Conservation (phyloP, 2,888 invertebrate species). For the Monochamus alternatus region DNA sequence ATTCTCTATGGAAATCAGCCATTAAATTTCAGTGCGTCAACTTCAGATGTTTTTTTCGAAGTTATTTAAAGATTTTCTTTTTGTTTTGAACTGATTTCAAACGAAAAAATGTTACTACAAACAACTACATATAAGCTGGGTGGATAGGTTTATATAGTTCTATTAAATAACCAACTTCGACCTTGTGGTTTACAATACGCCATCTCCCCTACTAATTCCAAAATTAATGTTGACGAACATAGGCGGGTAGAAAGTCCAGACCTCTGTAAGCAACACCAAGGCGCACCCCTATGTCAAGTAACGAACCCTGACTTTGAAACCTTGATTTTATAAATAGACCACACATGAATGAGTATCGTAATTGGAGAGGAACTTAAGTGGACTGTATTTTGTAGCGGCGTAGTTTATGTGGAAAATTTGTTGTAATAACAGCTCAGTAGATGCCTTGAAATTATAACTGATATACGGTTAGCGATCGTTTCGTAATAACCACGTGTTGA, state of each 20-base stretch:
- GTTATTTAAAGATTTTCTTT: too few species aligned
- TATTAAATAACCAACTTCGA: too few species aligned
- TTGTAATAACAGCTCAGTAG: slow-evolving; percentile 11
- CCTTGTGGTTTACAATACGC: too few species aligned
- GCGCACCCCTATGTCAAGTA: slow-evolving; percentile 22
- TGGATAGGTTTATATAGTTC: too few species aligned
- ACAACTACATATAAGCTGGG: too few species aligned
- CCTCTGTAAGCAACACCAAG: slow-evolving; percentile 1
- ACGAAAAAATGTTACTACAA: too few species aligned
- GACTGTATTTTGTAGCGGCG: slow-evolving; percentile 30
- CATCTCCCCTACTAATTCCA: background rate
- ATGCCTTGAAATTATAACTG: background rate
- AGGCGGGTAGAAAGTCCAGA: background rate
- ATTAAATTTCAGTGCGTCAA: too few species aligned
- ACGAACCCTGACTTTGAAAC: slow-evolving; percentile 50
- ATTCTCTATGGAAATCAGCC: too few species aligned
- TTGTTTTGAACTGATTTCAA: too few species aligned
- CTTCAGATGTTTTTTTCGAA: too few species aligned
- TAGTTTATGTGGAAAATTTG: slow-evolving; percentile 29
- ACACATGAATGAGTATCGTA: slow-evolving; percentile 47
- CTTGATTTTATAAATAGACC: slow-evolving; percentile 50
- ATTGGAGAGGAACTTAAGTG: slow-evolving; percentile 46
- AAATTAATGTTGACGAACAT: slow-evolving; percentile 5
- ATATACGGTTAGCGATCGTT: background rate
- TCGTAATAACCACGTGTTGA: slow-evolving; percentile 3